Percentiles rank a stretch among this genome's conserved stretches.
phyloP scores from a whole-genome alignment of 2,113 vertebrate genomes.

The Cranoglanis bouderius region DNA sequence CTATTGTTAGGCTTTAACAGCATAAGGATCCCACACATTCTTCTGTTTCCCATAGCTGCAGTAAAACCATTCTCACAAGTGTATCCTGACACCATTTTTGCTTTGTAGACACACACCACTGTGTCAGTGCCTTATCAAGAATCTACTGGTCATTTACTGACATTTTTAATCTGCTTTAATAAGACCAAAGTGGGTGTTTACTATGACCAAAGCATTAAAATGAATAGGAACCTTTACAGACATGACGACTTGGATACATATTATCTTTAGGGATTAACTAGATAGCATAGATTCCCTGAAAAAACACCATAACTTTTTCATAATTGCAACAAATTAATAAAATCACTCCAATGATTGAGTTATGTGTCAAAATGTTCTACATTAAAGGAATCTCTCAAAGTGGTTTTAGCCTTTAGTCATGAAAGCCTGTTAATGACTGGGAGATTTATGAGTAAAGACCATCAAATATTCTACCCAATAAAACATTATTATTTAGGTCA shows the following conservation, averaged over 20 bases:
- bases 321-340: neutral
- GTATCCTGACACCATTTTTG: slow-evolving; percentile 24
- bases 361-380: neutral
- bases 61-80: slow-evolving; percentile 14
- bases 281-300: neutral
- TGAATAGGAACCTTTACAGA: neutral
- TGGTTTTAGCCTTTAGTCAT: neutral
- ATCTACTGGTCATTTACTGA: slow-evolving; percentile 46
- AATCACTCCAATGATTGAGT: neutral
- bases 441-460: neutral
- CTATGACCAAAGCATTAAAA: neutral
- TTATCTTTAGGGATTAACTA: slow-evolving; percentile 13
- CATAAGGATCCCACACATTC: neutral
- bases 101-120: slow-evolving; percentile 57
- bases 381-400: neutral
- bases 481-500: neutral
- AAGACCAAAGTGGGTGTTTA: neutral
- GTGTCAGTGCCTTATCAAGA: slow-evolving; percentile 77
- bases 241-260: slow-evolving; percentile 8
- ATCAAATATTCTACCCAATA: neutral
- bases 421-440: neutral
- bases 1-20: neutral
- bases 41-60: neutral
- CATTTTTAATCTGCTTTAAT: neutral
- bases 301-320: neutral